Evolutionary conservation across 2,797 vertebrate species (phyloP), one percentile per base, ranked within the genome.

Genomic region (Nannoperca obscura): DNA sequence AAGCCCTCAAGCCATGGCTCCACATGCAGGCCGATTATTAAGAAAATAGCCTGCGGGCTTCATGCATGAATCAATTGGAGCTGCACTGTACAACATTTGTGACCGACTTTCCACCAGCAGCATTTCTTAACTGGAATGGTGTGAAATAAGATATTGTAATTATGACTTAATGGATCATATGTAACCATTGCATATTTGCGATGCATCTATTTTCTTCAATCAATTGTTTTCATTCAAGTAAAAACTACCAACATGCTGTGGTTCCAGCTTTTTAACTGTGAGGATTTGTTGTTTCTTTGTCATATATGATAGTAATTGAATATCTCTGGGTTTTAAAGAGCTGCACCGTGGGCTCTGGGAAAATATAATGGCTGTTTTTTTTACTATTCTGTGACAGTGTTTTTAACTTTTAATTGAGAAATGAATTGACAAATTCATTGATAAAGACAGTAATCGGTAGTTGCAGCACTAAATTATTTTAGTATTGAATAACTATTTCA

Each of bases 11-110:
- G 81, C 71, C 36, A 13, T 36, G 59, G 76, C 65, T 78, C 77
- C 76, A 74, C 82, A 83, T 74, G 32, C 54, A 27, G 30, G 54
- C 11, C 83, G 63, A 82, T 74, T 70, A 84, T 72, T 81, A 78
- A 77, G 30, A 38, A 61, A 78, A 75, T 60, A 32, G 49, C 79
- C 71, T 30, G 1, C 32, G 42, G 82, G 53, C 68, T 74, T 82
- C 61, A 55, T 70, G 65, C 15, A 17, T 77, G 44, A 66, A 60
- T 76, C 46, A 38, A 30, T 58, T n/a, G 11, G 27, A 13, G 22
- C 58, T 73, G 57, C 36, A 27, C 22, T 59, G 9, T 46, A 24
- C 8, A 58, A 20, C 27, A 6, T 60, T 66, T 62, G 36, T 44
- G 24, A 52, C 34, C 7, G 2, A 38, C 20, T 7, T 58, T 24